These are phyloP conservation scores for Cantharis lateralis DNA, from an alignment of 2,888 invertebrate species.

Conservation along the genomic window DNA sequence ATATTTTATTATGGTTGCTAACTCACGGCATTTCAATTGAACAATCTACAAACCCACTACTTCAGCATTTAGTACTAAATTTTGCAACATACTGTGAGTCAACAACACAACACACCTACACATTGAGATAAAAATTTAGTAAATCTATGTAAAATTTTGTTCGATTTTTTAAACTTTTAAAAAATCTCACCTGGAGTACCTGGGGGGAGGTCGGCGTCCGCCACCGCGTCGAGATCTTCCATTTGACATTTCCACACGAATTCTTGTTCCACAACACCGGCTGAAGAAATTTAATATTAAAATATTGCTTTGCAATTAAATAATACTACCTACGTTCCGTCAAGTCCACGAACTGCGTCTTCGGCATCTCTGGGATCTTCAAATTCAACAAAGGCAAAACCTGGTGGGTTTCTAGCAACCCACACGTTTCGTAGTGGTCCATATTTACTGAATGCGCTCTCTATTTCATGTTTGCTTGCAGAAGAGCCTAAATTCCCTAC, in stretches of 20 bases:
- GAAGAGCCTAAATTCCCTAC: slow-evolving; percentile 91
- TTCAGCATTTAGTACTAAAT: neutral
- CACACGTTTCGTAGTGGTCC: slow-evolving; percentile 90
- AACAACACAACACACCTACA: neutral
- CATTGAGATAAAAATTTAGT: neutral
- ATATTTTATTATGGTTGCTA: slow-evolving; percentile 7
- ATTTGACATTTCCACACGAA: slow-evolving; percentile 92
- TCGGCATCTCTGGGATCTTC: slow-evolving; percentile 89
- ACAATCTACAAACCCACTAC: neutral
- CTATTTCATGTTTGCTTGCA: slow-evolving; percentile 87
- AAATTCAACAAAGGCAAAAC: slow-evolving; percentile 89
- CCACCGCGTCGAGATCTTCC: slow-evolving; percentile 72
- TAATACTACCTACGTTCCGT: slow-evolving; percentile 72
- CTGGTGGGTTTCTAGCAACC: slow-evolving; percentile 93
- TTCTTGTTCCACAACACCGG: slow-evolving; percentile 86
- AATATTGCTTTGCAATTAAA: neutral
- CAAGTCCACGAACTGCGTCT: slow-evolving; percentile 81
- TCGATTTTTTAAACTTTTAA: neutral
- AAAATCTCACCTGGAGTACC: slow-evolving; percentile 49
- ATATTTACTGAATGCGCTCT: slow-evolving; percentile 85
- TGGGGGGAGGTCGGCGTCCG: slow-evolving; percentile 49
- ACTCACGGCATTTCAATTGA: slow-evolving; percentile 15
- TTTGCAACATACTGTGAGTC: slow-evolving; percentile 16
- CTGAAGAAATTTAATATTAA: slow-evolving; percentile 55
- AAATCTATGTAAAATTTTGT: neutral